Conservation (phyloP, 2,797 vertebrate genomes). For the Pipistrellus pygmaeus region DNA sequence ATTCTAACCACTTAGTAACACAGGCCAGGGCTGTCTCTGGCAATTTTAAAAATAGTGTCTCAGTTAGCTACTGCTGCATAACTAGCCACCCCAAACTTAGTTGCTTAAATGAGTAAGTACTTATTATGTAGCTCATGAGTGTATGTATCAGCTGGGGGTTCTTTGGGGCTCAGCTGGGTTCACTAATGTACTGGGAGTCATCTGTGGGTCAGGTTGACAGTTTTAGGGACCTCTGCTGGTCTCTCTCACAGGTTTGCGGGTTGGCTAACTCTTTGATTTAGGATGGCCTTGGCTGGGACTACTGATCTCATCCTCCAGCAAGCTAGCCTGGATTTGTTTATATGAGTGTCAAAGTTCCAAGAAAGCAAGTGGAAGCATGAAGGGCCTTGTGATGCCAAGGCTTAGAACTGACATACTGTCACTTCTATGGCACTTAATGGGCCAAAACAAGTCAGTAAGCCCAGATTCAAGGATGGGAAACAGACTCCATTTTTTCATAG, state of each 20-base stretch:
- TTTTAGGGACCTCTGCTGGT: background rate
- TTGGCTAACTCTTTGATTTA: background rate
- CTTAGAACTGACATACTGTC: background rate
- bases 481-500: background rate
- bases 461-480: background rate
- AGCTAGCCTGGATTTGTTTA: background rate
- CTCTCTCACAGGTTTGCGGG: background rate
- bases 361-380: background rate
- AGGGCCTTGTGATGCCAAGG: background rate
- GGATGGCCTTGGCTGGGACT: background rate
- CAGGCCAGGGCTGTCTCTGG: background rate
- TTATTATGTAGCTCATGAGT: background rate
- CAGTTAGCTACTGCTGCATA: background rate
- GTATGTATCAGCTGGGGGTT: background rate
- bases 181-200: background rate
- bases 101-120: background rate
- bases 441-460: background rate
- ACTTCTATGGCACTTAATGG: background rate
- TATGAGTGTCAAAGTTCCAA: background rate
- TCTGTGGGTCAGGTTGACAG: background rate
- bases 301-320: background rate
- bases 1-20: too few species aligned
- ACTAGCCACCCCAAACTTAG: background rate
- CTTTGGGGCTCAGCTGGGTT: background rate
- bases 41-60: slow-evolving; percentile 41